Evolutionary conservation across 1,140 invertebrate species (phyloP).

Genomic region (Daktulosphaira vitifoliae): DNA sequence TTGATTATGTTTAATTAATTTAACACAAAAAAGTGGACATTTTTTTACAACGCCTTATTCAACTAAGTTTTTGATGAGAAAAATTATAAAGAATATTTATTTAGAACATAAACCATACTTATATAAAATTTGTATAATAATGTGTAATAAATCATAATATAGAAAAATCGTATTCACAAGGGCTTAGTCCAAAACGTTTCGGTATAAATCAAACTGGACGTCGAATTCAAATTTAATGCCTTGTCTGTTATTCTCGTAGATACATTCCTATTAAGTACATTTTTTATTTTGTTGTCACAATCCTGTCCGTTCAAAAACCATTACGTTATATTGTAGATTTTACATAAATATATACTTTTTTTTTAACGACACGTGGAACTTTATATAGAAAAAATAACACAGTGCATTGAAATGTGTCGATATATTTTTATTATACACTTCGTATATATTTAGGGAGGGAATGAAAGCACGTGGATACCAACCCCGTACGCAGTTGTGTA

Average conservation of each 20-base stretch:
- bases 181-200: neutral
- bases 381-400: neutral
- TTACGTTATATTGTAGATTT: neutral
- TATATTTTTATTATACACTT: slow-evolving; percentile 11
- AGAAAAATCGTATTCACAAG: slow-evolving; percentile 26
- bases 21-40: too few relatives aligned
- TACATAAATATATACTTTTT: neutral
- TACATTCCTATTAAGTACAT: slow-evolving; percentile 1
- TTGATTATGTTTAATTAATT: too few relatives aligned
- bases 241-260: neutral
- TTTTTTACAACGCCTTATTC: too few relatives aligned
- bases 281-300: too few relatives aligned
- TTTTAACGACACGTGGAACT: slow-evolving; percentile 1
- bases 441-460: too few relatives aligned
- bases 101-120: too few relatives aligned
- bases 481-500: neutral
- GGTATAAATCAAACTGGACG: slow-evolving; percentile 31
- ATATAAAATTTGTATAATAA: too few relatives aligned
- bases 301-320: too few relatives aligned
- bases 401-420: neutral
- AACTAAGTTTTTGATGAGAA: too few relatives aligned
- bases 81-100: too few relatives aligned
- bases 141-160: slow-evolving; percentile 7
- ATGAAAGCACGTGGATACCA: slow-evolving; percentile 5
- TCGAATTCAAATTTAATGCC: slow-evolving; percentile 1